Evolutionary conservation across 2,113 vertebrate genomes (phyloP).

Genomic region (Meleagris gallopavo): DNA sequence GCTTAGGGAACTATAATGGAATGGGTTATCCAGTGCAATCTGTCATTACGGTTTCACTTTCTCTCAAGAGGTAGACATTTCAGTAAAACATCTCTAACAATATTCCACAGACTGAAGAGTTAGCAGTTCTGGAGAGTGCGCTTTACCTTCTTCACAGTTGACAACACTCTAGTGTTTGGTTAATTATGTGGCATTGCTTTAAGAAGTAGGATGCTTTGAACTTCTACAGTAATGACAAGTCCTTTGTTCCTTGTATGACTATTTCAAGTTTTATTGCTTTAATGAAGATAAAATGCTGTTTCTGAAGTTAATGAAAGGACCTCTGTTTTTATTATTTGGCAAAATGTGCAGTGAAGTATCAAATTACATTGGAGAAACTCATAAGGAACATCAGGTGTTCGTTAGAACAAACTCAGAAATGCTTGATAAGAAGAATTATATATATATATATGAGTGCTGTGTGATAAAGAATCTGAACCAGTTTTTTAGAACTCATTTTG

Average conservation of each 20-base stretch:
- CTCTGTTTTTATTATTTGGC: neutral
- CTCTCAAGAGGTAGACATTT: neutral
- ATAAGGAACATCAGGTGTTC: neutral
- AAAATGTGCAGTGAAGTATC: neutral
- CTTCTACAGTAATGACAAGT: neutral
- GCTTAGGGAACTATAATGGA: neutral
- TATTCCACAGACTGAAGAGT: neutral
- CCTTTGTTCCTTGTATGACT: neutral
- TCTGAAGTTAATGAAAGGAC: neutral
- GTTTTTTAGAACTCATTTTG: neutral
- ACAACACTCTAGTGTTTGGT: neutral
- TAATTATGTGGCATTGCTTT: neutral
- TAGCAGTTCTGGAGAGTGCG: neutral
- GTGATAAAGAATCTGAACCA: neutral
- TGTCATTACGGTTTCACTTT: neutral
- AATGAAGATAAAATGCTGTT: neutral
- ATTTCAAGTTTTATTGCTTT: neutral
- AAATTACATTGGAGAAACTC: neutral
- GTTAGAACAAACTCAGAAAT: neutral
- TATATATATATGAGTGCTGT: neutral
- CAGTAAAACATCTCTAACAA: neutral
- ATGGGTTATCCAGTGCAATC: neutral
- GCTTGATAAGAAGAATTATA: neutral
- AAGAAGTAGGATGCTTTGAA: neutral
- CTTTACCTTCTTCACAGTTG: neutral